These are phyloP conservation scores for Polymixis flavicincta DNA, from an alignment of 2,888 invertebrate genomes.

Conservation along the genomic window DNA sequence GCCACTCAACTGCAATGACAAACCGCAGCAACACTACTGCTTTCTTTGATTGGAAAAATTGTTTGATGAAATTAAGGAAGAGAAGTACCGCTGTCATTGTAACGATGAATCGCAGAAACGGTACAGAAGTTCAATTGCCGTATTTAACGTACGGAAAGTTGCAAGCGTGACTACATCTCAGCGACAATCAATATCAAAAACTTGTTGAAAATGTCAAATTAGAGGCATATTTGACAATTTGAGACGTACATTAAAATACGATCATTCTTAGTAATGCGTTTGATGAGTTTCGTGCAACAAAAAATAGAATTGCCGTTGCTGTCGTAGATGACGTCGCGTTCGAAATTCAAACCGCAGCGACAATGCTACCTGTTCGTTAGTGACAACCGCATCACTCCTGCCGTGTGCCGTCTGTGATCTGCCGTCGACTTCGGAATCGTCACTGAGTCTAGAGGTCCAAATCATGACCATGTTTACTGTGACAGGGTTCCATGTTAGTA, in stretches of 20 bases:
- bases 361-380: not conserved
- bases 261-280: no score
- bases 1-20: not conserved
- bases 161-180: no score
- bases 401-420: not conserved
- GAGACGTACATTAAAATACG: no score
- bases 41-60: not conserved
- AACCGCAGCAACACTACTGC: not conserved
- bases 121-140: no score
- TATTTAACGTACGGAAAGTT: no score
- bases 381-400: not conserved
- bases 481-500: conserved; percentile 58
- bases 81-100: no score
- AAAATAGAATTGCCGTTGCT: not conserved
- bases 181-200: no score
- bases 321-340: no score
- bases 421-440: not conserved
- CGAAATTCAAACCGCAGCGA: not conserved
- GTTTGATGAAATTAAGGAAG: not conserved
- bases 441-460: conserved; percentile 54
- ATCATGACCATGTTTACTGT: conserved; percentile 57
- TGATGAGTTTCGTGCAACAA: no score
- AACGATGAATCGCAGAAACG: no score
- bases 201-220: no score
- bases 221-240: no score